Conservation (phyloP, 2,888 invertebrate genomes). For the Harmothoe impar region DNA sequence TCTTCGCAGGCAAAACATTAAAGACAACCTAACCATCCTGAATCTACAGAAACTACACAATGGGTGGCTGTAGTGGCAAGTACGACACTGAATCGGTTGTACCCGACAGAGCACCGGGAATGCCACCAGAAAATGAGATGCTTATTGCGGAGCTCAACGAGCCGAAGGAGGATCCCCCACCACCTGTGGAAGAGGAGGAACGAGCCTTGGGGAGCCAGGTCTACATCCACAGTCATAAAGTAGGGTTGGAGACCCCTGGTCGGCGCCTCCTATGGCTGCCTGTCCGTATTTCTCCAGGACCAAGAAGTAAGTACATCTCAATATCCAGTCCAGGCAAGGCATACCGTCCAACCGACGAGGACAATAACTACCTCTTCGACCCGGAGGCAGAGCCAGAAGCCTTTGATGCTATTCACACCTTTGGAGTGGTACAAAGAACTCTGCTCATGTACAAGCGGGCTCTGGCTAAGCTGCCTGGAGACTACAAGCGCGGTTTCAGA, state of each 20-base stretch:
- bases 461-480: slow-evolving; percentile 3
- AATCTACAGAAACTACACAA: not conserved
- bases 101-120: not conserved
- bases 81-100: slow-evolving; percentile 23
- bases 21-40: not conserved
- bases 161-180: not conserved
- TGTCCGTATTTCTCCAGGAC: slow-evolving; percentile 8
- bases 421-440: slow-evolving; percentile 35
- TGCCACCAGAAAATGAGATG: not conserved
- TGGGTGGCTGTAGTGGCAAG: slow-evolving; percentile 52
- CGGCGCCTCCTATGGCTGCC: slow-evolving; percentile 49
- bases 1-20: too few species aligned
- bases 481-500: not conserved
- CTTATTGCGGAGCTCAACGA: not conserved
- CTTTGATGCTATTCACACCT: slow-evolving; percentile 60
- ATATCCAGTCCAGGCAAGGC: not conserved
- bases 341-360: slow-evolving; percentile 42
- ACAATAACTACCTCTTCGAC: slow-evolving; percentile 61
- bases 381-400: not conserved
- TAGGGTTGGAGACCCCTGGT: not conserved
- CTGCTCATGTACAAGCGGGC: slow-evolving; percentile 35
- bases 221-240: slow-evolving; percentile 26
- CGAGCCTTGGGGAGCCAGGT: slow-evolving; percentile 9
- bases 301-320: not conserved
- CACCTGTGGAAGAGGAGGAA: slow-evolving; percentile 19